A percentile compares a stretch with the other conserved stretches of the same genome.
Conservation (phyloP, 1,140 invertebrate species). For the Lordiphosa stackelbergi region DNA sequence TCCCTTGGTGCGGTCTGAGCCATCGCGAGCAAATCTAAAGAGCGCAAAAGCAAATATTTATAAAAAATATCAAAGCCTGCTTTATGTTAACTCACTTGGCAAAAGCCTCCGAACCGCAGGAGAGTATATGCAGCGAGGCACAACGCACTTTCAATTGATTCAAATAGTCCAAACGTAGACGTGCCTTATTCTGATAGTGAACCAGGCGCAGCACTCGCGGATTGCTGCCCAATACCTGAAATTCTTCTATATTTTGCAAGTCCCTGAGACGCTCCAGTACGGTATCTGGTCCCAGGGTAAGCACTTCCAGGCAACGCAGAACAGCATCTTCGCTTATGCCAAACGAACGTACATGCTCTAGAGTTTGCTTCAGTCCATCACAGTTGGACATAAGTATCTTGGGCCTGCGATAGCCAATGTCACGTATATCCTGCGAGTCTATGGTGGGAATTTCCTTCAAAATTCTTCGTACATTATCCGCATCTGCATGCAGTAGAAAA, state of each 20-base stretch:
- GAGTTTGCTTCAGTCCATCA: constrained; percentile 78
- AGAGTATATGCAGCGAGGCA: constrained; percentile 79
- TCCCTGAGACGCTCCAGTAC: constrained; percentile 78
- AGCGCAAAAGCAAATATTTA: no score
- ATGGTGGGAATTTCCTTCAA: constrained; percentile 78
- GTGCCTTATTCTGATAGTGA: constrained; percentile 80
- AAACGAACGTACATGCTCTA: constrained; percentile 77
- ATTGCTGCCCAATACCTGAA: constrained; percentile 78
- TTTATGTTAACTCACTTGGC: constrained; percentile 77
- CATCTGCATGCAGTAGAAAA: constrained; percentile 79
- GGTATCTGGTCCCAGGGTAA: constrained; percentile 79
- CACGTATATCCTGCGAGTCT: constrained; percentile 78
- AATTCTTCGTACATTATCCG: constrained; percentile 79
- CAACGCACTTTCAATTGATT: constrained; percentile 79
- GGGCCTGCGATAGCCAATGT: constrained; percentile 78
- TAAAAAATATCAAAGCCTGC: neutral
- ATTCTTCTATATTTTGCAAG: constrained; percentile 78
- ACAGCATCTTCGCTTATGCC: constrained; percentile 79
- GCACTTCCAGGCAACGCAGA: constrained; percentile 78
- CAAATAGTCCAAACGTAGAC: constrained; percentile 78
- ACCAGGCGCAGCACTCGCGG: constrained; percentile 79
- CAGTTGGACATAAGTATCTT: constrained; percentile 80
- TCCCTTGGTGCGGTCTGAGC: constrained; percentile 79
- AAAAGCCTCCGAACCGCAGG: constrained; percentile 79
- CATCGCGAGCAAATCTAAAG: constrained; percentile 79